Percentiles rank a stretch among this genome's conserved stretches.
Evolutionary conservation across 2,113 vertebrate genomes (phyloP).

Genomic region (Heterotilapia buettikoferi): DNA sequence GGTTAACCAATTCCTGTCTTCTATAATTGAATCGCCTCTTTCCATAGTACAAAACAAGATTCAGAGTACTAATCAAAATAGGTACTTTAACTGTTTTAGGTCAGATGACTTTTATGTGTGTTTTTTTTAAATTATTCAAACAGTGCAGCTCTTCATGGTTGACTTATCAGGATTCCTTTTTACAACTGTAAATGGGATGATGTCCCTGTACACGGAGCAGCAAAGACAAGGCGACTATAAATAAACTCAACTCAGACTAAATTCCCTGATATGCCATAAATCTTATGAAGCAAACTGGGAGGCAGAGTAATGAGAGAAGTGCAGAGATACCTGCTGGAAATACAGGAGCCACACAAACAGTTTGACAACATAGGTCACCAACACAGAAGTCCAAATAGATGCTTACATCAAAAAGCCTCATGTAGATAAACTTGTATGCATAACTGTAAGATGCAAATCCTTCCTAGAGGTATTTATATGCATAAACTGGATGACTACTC

Average conservation of each 20-base stretch:
- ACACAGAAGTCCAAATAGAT: not conserved
- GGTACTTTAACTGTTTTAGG: not conserved
- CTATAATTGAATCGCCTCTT: slow-evolving; percentile 37
- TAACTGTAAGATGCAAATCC: not conserved
- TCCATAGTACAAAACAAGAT: not conserved
- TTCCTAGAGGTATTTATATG: not conserved
- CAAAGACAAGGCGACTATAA: slow-evolving; percentile 48
- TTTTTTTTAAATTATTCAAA: not conserved
- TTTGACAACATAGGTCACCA: not conserved
- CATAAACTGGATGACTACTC: not conserved
- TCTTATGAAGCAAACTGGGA: slow-evolving; percentile 55
- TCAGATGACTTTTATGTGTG: slow-evolving; percentile 4
- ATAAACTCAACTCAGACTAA: slow-evolving; percentile 43
- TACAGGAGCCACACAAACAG: not conserved
- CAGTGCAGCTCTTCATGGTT: not conserved
- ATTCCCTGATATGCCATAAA: slow-evolving; percentile 58
- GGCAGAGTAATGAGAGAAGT: slow-evolving; percentile 51
- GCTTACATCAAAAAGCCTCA: not conserved
- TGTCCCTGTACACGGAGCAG: slow-evolving; percentile 6
- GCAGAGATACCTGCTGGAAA: slow-evolving; percentile 36
- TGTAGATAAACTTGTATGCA: not conserved
- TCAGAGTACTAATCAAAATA: slow-evolving; percentile 34
- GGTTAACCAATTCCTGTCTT: slow-evolving; percentile 4
- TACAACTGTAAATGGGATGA: slow-evolving; percentile 1
- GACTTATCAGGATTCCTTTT: slow-evolving; percentile 6